phyloP scores from a whole-genome alignment of 2,113 vertebrate genomes.

The Amphilophus citrinellus region DNA sequence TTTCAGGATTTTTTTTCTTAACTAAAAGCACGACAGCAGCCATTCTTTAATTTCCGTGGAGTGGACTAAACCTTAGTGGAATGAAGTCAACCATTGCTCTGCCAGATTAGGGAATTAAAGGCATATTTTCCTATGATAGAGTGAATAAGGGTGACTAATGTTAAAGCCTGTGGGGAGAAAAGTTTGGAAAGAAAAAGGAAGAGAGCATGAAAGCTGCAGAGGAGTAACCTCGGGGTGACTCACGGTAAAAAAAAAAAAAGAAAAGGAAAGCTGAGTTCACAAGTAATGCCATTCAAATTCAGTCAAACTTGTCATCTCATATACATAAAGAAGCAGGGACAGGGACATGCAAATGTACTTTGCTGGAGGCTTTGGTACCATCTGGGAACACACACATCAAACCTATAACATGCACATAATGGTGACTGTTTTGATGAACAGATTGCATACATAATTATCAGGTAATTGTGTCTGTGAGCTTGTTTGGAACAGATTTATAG shows the following conservation, averaged over 20 bases:
- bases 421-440: constrained; percentile 44
- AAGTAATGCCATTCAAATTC: constrained; percentile 30
- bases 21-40: background rate
- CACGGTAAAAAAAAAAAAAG: constrained; percentile 12
- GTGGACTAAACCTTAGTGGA: background rate
- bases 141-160: constrained; percentile 58
- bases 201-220: constrained; percentile 37
- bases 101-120: background rate
- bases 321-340: constrained; percentile 39
- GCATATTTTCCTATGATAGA: constrained; percentile 45
- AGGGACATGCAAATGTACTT: constrained; percentile 49
- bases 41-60: background rate
- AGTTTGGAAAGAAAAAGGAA: constrained; percentile 50
- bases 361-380: constrained; percentile 32
- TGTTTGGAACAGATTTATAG: constrained; percentile 39
- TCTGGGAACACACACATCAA: constrained; percentile 52
- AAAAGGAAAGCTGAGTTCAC: constrained; percentile 19
- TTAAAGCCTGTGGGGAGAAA: constrained; percentile 29
- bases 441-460: constrained; percentile 64
- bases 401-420: constrained; percentile 15
- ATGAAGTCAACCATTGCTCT: constrained; percentile 25
- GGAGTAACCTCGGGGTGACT: constrained; percentile 24
- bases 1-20: background rate
- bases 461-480: background rate
- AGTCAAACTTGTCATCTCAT: constrained; percentile 4